Conservation (phyloP, 2,888 invertebrate species). For the Lasioglossum lativentre region DNA sequence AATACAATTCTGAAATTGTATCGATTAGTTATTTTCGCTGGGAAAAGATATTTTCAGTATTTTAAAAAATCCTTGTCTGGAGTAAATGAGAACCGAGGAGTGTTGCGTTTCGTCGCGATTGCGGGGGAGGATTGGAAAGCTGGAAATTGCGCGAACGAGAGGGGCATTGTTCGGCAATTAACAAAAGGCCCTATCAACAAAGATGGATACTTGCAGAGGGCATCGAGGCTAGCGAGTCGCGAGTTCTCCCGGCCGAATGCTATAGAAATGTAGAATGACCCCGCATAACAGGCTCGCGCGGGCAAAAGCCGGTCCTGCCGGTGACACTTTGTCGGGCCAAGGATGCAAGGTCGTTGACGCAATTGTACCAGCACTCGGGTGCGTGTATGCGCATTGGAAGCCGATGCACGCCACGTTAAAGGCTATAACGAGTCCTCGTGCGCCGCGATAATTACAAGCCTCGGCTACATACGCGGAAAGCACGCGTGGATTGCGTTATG, state of each 20-base stretch:
- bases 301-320: constrained; percentile 39
- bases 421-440: constrained; percentile 72
- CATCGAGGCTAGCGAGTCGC: neutral
- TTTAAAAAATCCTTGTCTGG: neutral
- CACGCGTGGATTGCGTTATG: constrained; percentile 78
- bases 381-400: constrained; percentile 61
- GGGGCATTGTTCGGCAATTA: neutral
- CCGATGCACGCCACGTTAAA: constrained; percentile 69
- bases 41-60: neutral
- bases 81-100: too few relatives aligned
- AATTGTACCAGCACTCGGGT: constrained; percentile 64
- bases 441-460: constrained; percentile 70
- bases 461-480: constrained; percentile 67
- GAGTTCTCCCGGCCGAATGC: neutral
- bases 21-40: neutral
- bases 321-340: constrained; percentile 59
- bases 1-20: too few relatives aligned
- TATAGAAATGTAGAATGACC: constrained; percentile 38
- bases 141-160: neutral
- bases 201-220: neutral
- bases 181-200: neutral
- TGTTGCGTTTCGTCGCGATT: too few relatives aligned
- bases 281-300: constrained; percentile 22
- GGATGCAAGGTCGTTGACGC: constrained; percentile 62
- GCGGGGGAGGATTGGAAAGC: neutral